These are phyloP conservation scores for Spilogale gracilis DNA, from an alignment of 2,113 vertebrate genomes.

Conservation along the genomic window DNA sequence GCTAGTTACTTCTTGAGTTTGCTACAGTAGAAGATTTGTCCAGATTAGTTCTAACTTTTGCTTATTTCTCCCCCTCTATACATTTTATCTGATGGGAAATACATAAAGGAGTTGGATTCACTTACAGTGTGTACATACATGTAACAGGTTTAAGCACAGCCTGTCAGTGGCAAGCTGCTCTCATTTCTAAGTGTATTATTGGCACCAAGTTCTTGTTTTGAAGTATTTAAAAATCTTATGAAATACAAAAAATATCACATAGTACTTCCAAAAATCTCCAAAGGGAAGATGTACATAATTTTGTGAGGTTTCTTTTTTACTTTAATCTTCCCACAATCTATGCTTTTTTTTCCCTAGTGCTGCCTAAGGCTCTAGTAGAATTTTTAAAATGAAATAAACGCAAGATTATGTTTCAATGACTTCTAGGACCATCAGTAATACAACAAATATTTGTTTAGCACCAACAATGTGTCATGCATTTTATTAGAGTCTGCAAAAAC, in stretches of 20 bases:
- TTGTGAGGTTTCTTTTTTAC: not conserved
- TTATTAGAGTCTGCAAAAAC: not conserved
- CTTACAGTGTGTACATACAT: constrained; percentile 5
- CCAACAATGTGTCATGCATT: not conserved
- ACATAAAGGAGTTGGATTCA: constrained; percentile 64
- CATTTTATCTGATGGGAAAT: constrained; percentile 79
- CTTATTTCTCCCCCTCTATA: constrained; percentile 11
- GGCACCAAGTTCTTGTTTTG: constrained; percentile 68
- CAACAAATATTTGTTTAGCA: constrained; percentile 38
- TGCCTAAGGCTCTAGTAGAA: not conserved
- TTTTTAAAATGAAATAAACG: constrained; percentile 57
- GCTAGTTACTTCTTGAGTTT: not conserved
- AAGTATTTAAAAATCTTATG: constrained; percentile 66
- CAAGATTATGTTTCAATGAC: constrained; percentile 2
- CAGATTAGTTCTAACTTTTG: constrained; percentile 39
- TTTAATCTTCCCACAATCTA: constrained; percentile 31
- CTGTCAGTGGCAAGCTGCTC: constrained; percentile 64
- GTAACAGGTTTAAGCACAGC: constrained; percentile 68
- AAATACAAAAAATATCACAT: constrained; percentile 64
- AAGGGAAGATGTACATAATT: constrained; percentile 43
- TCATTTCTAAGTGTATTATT: constrained; percentile 65
- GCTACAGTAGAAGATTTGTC: not conserved
- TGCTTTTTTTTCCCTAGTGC: not conserved
- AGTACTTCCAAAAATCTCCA: constrained; percentile 45
- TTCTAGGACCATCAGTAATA: not conserved